Percentiles rank a stretch among this genome's conserved stretches.
Conservation (phyloP, 1,140 invertebrate species). For the Ridgeia piscesae region DNA sequence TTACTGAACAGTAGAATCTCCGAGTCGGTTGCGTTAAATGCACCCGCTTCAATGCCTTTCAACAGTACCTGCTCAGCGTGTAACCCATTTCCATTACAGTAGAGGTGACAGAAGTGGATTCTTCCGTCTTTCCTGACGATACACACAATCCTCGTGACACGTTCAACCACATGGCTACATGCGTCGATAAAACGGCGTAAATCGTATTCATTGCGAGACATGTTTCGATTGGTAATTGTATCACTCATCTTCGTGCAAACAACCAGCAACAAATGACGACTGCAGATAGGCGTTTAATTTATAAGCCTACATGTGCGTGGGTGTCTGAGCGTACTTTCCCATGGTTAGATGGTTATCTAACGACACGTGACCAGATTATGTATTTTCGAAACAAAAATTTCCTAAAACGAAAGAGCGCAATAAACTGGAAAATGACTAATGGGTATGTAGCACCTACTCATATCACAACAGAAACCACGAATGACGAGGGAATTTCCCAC, state of each 20-base stretch:
- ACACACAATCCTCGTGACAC: not conserved
- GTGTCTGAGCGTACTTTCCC: too few species aligned
- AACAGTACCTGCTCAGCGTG: not conserved
- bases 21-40: not conserved
- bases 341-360: not conserved
- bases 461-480: too few species aligned
- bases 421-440: too few species aligned
- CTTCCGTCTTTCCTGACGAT: not conserved
- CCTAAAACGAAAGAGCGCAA: not conserved
- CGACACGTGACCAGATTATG: not conserved
- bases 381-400: not conserved
- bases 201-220: not conserved
- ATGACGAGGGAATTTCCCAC: too few species aligned
- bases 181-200: not conserved
- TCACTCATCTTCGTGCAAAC: not conserved
- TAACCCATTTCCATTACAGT: not conserved
- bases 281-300: not conserved
- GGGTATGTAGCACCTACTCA: too few species aligned
- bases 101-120: not conserved
- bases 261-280: not conserved
- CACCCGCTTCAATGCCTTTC: not conserved
- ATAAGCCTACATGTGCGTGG: too few species aligned
- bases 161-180: not conserved
- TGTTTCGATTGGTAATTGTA: not conserved
- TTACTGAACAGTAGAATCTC: not conserved